These are phyloP conservation scores for Xylocopa sonorina DNA, from an alignment of 1,140 invertebrate genomes.

Conservation along the genomic window DNA sequence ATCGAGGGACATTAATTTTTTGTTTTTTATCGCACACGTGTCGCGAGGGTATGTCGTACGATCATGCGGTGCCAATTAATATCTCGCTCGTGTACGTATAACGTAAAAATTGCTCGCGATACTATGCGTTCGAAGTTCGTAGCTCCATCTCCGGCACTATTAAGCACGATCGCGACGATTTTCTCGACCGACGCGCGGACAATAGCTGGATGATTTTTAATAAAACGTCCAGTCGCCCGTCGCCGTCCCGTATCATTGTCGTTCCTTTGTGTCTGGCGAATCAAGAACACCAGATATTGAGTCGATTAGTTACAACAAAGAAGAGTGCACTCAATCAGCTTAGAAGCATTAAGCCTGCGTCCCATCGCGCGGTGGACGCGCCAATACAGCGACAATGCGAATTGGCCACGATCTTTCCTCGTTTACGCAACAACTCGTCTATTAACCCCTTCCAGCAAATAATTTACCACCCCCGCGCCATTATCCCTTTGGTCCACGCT, in stretches of 20 bases:
- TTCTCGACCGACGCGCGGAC: neutral
- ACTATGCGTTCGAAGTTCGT: neutral
- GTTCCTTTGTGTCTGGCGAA: constrained; percentile 43
- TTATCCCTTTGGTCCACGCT: neutral
- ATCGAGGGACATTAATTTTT: no score
- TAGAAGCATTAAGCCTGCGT: constrained; percentile 30
- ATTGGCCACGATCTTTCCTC: constrained; percentile 25
- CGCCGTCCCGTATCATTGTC: constrained; percentile 42
- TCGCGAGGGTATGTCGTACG: no score
- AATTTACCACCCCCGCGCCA: neutral
- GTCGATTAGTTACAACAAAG: constrained; percentile 44
- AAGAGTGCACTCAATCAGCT: constrained; percentile 51
- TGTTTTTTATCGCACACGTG: no score
- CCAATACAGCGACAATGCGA: constrained; percentile 17
- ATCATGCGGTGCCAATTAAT: no score
- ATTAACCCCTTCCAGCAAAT: constrained; percentile 5
- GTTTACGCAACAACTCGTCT: constrained; percentile 7
- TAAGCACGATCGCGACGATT: neutral
- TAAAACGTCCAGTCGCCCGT: constrained; percentile 32
- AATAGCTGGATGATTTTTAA: constrained; percentile 43
- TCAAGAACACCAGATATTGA: constrained; percentile 42
- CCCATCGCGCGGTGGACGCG: constrained; percentile 15
- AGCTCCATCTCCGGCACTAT: neutral
- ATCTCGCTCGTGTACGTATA: no score
- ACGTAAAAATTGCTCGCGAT: rapidly evolving